Evolutionary conservation across 2,888 invertebrate species (phyloP), one percentile per base, ranked within the genome.

Genomic region (Acronicta psi): DNA sequence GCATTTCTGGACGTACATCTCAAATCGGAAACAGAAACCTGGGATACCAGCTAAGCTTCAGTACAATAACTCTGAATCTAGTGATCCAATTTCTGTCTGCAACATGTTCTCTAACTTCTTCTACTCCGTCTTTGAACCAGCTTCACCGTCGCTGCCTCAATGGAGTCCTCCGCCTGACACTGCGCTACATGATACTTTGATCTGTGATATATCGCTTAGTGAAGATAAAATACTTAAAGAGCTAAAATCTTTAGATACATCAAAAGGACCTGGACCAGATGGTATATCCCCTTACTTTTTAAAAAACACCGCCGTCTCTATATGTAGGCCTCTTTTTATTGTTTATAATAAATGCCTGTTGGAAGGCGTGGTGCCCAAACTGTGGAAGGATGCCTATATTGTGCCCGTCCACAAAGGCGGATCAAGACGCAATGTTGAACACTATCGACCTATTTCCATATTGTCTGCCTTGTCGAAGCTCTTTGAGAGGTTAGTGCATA

Each of bases 181-280:
- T 34, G 34, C 45, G 2, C 29, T 34, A 17, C 34, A 45, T 13
- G 31, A 44, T 11, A 13, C 18, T 17, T 29, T 16, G 1, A 44
- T 44, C 10, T 16, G 17, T 11, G 31, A 44, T 16, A 9, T 44
- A 16, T 29, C 31, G 10, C 14, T 44, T 29, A 31, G 31, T n/a
- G 18, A 45, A 45, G 13, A 34, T 13, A 45, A 45, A 17, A 45
- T 45, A 31, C 14, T 45, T 10, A 45, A 45, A 13, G 45, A 45
- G 45, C 18, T 45, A n/a, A 45, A 45, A 45, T 45, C 45, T 13
- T 10, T 45, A 17, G 34, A 45, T 45, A 5, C 34, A 18, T 16
- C 45, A 13, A 45, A 45, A 45, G 45, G 45, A 6, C 45, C 45
- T 34, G 45, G 45, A 17, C 45, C 45, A 11, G 45, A 45, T 14